Evolutionary conservation across 2,797 vertebrate species (phyloP).

Genomic region (Nannoperca obscura): DNA sequence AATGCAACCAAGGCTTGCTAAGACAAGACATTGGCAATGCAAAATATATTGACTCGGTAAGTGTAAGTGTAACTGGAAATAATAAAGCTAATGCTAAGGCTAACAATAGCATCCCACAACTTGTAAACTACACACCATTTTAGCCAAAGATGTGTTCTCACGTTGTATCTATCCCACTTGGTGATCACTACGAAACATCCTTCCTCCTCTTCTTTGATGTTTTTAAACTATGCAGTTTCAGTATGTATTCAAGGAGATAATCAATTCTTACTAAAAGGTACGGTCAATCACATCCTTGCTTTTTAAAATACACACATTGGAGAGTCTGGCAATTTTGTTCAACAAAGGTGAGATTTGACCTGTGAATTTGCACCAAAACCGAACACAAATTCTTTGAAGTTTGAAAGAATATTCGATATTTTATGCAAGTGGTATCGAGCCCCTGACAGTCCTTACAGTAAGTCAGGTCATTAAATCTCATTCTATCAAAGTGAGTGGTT

Average conservation of each 20-base stretch:
- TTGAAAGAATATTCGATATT: slow-evolving; percentile 6
- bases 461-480: slow-evolving; percentile 33
- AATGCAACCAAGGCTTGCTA: slow-evolving; percentile 27
- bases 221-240: not conserved
- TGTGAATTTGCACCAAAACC: slow-evolving; percentile 4
- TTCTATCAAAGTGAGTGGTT: slow-evolving; percentile 32
- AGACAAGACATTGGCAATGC: slow-evolving; percentile 2
- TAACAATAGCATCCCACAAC: not conserved
- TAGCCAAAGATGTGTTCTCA: not conserved
- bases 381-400: not conserved
- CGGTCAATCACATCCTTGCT: not conserved
- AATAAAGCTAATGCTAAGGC: not conserved
- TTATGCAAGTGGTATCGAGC: slow-evolving; percentile 5
- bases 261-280: not conserved
- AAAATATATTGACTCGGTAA: not conserved
- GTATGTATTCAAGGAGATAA: not conserved
- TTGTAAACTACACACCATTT: not conserved
- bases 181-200: not conserved
- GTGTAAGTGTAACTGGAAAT: not conserved
- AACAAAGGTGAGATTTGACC: slow-evolving; percentile 1
- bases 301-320: not conserved
- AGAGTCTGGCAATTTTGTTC: not conserved
- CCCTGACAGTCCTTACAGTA: slow-evolving; percentile 2
- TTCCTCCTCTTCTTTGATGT: not conserved
- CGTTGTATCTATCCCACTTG: slow-evolving; percentile 2